Conservation (phyloP, 2,113 vertebrate species). For the Grammomys surdaster region DNA sequence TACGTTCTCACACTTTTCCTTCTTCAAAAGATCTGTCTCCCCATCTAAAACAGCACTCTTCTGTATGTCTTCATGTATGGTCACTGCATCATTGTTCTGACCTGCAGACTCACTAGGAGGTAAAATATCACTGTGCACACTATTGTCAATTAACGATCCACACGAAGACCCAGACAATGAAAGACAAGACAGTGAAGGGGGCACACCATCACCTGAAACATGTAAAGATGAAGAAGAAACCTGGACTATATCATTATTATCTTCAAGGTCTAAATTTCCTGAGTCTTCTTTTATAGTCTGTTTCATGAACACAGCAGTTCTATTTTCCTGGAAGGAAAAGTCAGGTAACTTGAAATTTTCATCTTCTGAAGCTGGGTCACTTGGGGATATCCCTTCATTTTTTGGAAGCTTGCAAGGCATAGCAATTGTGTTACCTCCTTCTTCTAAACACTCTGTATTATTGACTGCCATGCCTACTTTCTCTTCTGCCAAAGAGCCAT, state of each 20-base stretch:
- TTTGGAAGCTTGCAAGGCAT: slow-evolving; percentile 69
- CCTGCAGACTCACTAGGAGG: slow-evolving; percentile 68
- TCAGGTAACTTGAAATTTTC: slow-evolving; percentile 65
- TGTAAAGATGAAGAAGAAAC: slow-evolving; percentile 9
- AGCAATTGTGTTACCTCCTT: neutral
- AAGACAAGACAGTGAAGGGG: slow-evolving; percentile 87
- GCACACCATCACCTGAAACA: slow-evolving; percentile 72
- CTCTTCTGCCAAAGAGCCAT: slow-evolving; percentile 40
- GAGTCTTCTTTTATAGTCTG: slow-evolving; percentile 61
- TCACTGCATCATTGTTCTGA: slow-evolving; percentile 84
- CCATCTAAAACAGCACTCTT: neutral
- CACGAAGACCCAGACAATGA: slow-evolving; percentile 89
- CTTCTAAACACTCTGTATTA: slow-evolving; percentile 22
- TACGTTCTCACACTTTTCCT: slow-evolving; percentile 64
- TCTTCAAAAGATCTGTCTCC: slow-evolving; percentile 67
- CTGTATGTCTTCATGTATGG: slow-evolving; percentile 52
- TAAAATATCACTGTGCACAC: slow-evolving; percentile 75
- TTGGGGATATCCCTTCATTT: slow-evolving; percentile 62
- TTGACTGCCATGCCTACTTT: neutral
- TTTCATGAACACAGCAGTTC: slow-evolving; percentile 65
- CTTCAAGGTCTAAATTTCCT: slow-evolving; percentile 58
- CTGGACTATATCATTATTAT: slow-evolving; percentile 53
- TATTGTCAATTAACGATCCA: slow-evolving; percentile 84
- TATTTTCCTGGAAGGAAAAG: slow-evolving; percentile 67
- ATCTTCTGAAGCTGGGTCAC: slow-evolving; percentile 43